Evolutionary conservation across 2,113 vertebrate species (phyloP).

Genomic region (Trochalopteron elliotii): DNA sequence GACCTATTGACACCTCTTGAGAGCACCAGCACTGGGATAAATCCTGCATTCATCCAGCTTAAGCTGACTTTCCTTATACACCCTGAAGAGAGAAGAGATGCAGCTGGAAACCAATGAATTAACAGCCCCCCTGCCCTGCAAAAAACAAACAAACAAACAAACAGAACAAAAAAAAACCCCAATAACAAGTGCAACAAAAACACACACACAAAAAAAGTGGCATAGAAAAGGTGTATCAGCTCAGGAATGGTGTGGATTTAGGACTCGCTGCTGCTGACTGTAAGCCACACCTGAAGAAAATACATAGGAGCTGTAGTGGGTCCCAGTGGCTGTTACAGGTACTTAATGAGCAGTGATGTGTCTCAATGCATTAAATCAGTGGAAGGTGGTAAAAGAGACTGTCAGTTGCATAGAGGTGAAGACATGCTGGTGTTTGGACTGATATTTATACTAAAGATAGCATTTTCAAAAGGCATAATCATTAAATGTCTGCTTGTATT

Average conservation of each 20-base stretch:
- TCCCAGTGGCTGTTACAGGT: background rate
- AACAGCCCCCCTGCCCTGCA: rapidly evolving
- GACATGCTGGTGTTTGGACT: background rate
- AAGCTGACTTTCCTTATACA: background rate
- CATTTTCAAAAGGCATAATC: background rate
- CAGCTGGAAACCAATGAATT: background rate
- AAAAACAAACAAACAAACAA: background rate
- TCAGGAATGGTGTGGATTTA: background rate
- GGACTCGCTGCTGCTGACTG: background rate
- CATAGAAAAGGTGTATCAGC: background rate
- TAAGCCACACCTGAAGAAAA: background rate
- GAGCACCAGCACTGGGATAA: background rate
- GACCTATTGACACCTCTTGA: background rate
- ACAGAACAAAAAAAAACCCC: too few relatives aligned
- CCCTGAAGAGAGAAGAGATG: background rate
- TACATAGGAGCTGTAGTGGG: background rate
- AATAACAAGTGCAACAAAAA: background rate
- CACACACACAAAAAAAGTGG: background rate
- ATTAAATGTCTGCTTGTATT: background rate
- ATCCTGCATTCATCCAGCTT: background rate
- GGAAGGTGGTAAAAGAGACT: background rate
- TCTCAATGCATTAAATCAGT: background rate
- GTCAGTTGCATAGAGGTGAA: background rate
- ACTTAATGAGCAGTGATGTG: background rate
- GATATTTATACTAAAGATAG: background rate